Percentiles rank a stretch among this genome's conserved stretches.
Conservation (phyloP, 2,797 vertebrate species). For the Ateles fusciceps region DNA sequence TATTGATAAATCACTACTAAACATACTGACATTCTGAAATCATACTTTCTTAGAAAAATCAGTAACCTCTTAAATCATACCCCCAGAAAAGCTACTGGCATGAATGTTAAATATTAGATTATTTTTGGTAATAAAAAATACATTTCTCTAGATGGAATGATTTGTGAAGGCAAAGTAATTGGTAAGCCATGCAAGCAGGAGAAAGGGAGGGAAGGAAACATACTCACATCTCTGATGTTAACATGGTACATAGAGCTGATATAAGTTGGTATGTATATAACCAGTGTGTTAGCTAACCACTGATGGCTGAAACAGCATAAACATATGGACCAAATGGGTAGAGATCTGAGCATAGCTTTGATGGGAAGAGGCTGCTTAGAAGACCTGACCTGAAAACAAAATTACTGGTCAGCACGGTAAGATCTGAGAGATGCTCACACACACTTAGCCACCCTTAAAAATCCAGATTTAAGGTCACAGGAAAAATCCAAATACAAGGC, state of each 20-base stretch:
- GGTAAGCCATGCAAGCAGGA: background rate
- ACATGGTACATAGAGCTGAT: conserved; percentile 87
- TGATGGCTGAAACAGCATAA: conserved; percentile 86
- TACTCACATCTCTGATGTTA: conserved; percentile 87
- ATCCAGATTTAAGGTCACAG: background rate
- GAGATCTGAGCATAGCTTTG: conserved; percentile 83
- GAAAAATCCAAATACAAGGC: background rate
- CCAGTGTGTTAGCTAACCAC: conserved; percentile 86
- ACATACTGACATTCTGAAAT: background rate
- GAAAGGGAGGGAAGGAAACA: background rate
- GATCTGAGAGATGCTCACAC: background rate
- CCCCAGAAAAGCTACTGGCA: background rate
- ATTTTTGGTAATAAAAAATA: background rate
- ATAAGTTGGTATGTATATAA: conserved; percentile 87
- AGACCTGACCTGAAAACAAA: conserved; percentile 82
- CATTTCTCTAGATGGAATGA: background rate
- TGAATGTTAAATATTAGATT: background rate
- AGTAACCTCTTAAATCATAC: background rate
- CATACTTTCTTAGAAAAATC: background rate
- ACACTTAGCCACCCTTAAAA: background rate
- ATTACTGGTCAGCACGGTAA: background rate
- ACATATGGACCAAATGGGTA: conserved; percentile 89
- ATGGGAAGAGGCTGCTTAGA: conserved; percentile 87
- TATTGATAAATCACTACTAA: background rate
- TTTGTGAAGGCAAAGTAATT: background rate